A percentile compares a stretch with the other conserved stretches of the same genome.
These are phyloP conservation scores for Sphecodes monilicornis DNA, from an alignment of 2,888 invertebrate species.

Conservation along the genomic window DNA sequence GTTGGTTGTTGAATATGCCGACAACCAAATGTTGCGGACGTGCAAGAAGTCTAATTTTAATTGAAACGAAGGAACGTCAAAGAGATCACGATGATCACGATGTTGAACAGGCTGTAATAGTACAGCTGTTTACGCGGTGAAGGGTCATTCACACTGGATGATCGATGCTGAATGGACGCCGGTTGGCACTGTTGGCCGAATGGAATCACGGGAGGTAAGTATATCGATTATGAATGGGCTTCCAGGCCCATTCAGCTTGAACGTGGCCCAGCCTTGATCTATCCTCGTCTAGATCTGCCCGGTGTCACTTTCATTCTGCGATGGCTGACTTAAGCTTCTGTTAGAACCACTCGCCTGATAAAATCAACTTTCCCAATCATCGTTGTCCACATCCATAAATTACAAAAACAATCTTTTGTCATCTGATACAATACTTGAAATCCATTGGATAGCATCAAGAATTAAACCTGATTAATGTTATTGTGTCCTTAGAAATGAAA, in stretches of 20 bases:
- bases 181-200: constrained; percentile 62
- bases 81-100: too few species aligned
- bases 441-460: not conserved
- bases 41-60: not conserved
- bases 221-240: constrained; percentile 79
- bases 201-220: constrained; percentile 60
- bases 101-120: not conserved
- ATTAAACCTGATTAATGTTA: not conserved
- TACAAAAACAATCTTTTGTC: not conserved
- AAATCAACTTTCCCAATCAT: not conserved
- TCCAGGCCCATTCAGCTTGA: constrained; percentile 77
- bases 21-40: too few species aligned
- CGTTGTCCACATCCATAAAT: too few species aligned
- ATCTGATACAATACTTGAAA: too few species aligned
- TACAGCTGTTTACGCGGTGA: constrained; percentile 36
- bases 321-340: constrained; percentile 63
- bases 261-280: constrained; percentile 76
- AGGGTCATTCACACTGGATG: constrained; percentile 48
- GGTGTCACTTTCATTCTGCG: constrained; percentile 72
- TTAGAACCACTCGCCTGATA: constrained; percentile 41
- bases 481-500: too few species aligned
- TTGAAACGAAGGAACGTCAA: not conserved
- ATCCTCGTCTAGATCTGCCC: constrained; percentile 61
- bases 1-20: not conserved
- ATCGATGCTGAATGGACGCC: constrained; percentile 48